These are phyloP conservation scores for Orestias chungarensis DNA, from an alignment of 2,797 vertebrate genomes.

Conservation along the genomic window DNA sequence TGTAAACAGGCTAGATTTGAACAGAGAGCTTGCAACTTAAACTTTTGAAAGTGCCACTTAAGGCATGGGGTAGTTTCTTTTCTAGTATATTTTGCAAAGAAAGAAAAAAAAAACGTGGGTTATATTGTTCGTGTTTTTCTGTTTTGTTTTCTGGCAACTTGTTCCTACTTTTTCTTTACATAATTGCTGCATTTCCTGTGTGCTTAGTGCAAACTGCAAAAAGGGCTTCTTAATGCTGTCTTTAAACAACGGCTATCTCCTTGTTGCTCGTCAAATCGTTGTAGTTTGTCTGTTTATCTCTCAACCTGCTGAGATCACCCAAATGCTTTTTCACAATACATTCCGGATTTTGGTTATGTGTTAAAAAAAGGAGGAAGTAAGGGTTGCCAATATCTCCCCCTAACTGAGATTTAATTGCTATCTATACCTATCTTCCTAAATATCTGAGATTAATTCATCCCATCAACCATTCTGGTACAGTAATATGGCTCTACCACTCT, in stretches of 20 bases:
- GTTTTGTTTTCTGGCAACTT: too few relatives aligned
- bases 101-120: too few relatives aligned
- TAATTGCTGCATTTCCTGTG: neutral
- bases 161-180: too few relatives aligned
- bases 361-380: neutral
- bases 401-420: conserved; percentile 16
- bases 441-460: conserved; percentile 42
- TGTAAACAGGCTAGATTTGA: too few relatives aligned
- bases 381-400: conserved; percentile 34
- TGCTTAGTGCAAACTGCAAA: neutral
- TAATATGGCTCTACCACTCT: conserved; percentile 36
- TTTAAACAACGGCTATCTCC: neutral
- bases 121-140: too few relatives aligned
- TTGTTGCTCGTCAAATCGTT: too few relatives aligned
- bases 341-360: neutral
- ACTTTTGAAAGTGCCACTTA: too few relatives aligned
- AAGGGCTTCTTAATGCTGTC: neutral
- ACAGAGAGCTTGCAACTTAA: too few relatives aligned
- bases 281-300: neutral
- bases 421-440: conserved; percentile 24
- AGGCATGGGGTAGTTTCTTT: too few relatives aligned
- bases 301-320: neutral
- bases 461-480: conserved; percentile 26
- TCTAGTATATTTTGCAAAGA: too few relatives aligned
- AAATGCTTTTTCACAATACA: neutral